phyloP scores from a whole-genome alignment of 2,888 invertebrate genomes.

The Incurvaria masculella region DNA sequence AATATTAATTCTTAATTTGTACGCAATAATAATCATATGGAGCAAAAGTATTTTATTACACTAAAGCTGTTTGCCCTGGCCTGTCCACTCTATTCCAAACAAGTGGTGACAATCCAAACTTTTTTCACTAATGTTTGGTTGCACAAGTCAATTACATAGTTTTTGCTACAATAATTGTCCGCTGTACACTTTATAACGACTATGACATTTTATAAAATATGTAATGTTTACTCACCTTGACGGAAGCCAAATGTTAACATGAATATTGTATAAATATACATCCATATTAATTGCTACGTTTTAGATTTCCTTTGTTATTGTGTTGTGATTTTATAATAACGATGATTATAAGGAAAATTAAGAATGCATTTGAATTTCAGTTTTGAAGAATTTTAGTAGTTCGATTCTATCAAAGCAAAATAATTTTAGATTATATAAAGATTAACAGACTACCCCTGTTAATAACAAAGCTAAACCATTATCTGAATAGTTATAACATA shows the following conservation, averaged over 20 bases:
- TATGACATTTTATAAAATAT: neutral
- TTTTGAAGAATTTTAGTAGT: too few relatives aligned
- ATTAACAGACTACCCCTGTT: too few relatives aligned
- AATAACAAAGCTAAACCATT: too few relatives aligned
- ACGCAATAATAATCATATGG: too few relatives aligned
- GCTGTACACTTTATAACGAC: neutral
- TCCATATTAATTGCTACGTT: constrained; percentile 37
- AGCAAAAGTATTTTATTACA: too few relatives aligned
- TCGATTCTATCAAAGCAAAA: too few relatives aligned
- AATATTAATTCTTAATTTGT: too few relatives aligned
- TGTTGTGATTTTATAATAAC: neutral
- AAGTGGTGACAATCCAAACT: neutral
- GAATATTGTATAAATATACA: constrained; percentile 40
- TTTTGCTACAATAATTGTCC: neutral
- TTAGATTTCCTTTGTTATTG: neutral
- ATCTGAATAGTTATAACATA: too few relatives aligned
- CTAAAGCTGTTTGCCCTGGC: too few relatives aligned
- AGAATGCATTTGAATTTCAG: too few relatives aligned
- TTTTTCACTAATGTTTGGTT: neutral
- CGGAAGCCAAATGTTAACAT: neutral
- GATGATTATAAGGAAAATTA: too few relatives aligned
- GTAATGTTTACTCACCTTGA: neutral
- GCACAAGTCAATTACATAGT: neutral
- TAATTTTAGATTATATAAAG: too few relatives aligned
- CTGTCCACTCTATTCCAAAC: neutral